These are phyloP conservation scores for Agrotis exclamationis DNA, from an alignment of 2,888 invertebrate genomes.

Conservation along the genomic window DNA sequence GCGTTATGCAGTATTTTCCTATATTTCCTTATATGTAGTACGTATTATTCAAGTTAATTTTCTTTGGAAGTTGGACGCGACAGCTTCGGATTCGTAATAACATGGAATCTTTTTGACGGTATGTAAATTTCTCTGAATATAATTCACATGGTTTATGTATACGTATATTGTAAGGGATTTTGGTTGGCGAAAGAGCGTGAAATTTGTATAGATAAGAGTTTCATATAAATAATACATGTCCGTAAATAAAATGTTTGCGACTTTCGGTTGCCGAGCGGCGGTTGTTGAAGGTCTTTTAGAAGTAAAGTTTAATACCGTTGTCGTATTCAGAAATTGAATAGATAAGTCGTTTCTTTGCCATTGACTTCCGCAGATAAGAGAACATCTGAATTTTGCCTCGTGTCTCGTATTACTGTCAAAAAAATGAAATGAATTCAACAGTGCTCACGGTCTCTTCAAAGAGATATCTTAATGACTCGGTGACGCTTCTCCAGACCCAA, in stretches of 20 bases:
- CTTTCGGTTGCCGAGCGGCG: slow-evolving; percentile 18
- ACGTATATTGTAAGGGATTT: slow-evolving; percentile 61
- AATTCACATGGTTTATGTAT: slow-evolving; percentile 53
- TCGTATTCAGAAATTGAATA: slow-evolving; percentile 17
- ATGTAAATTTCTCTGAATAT: slow-evolving; percentile 63
- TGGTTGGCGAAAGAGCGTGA: slow-evolving; percentile 40
- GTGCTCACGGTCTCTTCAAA: too few relatives aligned
- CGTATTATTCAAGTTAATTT: slow-evolving; percentile 67
- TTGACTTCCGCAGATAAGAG: background rate
- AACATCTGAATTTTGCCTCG: background rate
- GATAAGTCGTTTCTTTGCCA: background rate
- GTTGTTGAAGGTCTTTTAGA: slow-evolving; percentile 20
- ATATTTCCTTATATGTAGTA: slow-evolving; percentile 46
- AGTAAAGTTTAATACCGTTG: slow-evolving; percentile 12
- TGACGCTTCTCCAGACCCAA: too few relatives aligned
- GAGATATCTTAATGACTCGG: too few relatives aligned
- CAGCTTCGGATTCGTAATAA: slow-evolving; percentile 61
- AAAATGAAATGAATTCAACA: background rate
- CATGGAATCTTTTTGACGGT: slow-evolving; percentile 65
- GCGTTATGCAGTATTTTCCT: slow-evolving; percentile 39
- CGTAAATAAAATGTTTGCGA: slow-evolving; percentile 23
- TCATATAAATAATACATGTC: slow-evolving; percentile 42
- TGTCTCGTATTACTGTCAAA: background rate
- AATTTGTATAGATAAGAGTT: slow-evolving; percentile 43
- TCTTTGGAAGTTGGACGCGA: slow-evolving; percentile 60